A percentile compares a stretch with the other conserved stretches of the same genome.
These are phyloP conservation scores for Lucilia cuprina DNA, from an alignment of 1,140 invertebrate species.

Conservation along the genomic window DNA sequence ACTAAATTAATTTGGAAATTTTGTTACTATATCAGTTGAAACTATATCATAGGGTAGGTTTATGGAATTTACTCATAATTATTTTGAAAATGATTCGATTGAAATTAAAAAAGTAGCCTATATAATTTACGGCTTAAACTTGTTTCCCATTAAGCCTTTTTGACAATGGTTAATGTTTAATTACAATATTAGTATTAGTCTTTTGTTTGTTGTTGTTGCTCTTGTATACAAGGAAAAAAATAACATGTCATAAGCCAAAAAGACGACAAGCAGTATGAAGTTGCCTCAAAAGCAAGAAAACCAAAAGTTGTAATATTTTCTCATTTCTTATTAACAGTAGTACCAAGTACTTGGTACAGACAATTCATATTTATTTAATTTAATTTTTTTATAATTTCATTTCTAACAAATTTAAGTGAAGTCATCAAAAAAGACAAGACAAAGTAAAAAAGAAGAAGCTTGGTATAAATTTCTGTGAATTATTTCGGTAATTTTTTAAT, in stretches of 20 bases:
- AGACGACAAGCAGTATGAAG: constrained; percentile 12
- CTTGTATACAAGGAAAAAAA: not conserved
- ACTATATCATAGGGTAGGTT: no score
- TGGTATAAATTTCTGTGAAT: constrained; percentile 25
- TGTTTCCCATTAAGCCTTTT: not conserved
- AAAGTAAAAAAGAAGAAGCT: not conserved
- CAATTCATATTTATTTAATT: constrained; percentile 25
- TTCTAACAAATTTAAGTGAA: constrained; percentile 32
- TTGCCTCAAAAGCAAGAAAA: not conserved
- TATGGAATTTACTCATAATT: no score
- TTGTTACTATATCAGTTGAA: no score
- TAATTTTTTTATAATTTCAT: constrained; percentile 11
- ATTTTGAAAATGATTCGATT: no score
- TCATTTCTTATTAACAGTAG: constrained; percentile 8
- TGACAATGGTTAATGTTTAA: not conserved
- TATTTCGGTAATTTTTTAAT: constrained; percentile 34
- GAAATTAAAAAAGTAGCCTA: no score
- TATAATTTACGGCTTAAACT: not conserved
- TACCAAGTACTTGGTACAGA: not conserved
- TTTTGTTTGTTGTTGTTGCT: not conserved
- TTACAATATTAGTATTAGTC: not conserved
- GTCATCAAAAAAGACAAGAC: constrained; percentile 28
- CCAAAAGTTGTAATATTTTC: not conserved
- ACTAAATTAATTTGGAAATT: no score
- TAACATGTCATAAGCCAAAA: constrained; percentile 31